Base-by-base conservation (phyloP, 2,113 vertebrate species). In the Xenopus laevis region DNA sequence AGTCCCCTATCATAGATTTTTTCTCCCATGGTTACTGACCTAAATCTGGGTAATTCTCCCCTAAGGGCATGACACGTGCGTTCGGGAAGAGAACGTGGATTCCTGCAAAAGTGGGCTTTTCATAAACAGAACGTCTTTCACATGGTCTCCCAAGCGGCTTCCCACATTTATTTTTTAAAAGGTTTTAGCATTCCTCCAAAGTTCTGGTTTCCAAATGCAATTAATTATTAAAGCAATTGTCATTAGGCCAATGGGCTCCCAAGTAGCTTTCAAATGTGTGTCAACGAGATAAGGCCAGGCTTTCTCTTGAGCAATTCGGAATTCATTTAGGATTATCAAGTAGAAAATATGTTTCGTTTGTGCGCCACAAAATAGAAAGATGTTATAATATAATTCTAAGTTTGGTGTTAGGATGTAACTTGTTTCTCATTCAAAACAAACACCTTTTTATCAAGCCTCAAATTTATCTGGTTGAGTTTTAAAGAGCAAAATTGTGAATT, bases 201-300 rank as follows among this genome's bases (percentile, higher is more conserved):
- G 23, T 27, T 27, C 23, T 2, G 69, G 68, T 81, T 82, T 71
- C 53, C 40, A 64, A 71, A 78, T 30, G 55, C 64, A 75, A 85
- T 83, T 81, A 78, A 78, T 80, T 68, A 71, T 57, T 70, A 77
- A 80, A 67, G 78, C 73, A 78, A 71, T 70, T 70, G 70, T 17
- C 45, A 65, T 78, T 78, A 76, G 79, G 70, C 74, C 74, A 84
- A 79, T 65, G 67, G 74, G 71, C 52, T 81, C 75, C 16, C 81
- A 72, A 71, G 81, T 1, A 53, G 77, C 78, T 65, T 16, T 23
- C 53, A 50, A 59, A 71, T 76, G 77, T 78, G 80, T 4, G 18
- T n/a, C 27, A 1, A 45, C 0, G 67, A 80, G 82, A 81, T 71
- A 82, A 84, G 68, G 62, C 27, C 45, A 15, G 23, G 50, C 50